These are phyloP conservation scores for Origma solitaria DNA, from an alignment of 2,113 vertebrate genomes.

Conservation along the genomic window DNA sequence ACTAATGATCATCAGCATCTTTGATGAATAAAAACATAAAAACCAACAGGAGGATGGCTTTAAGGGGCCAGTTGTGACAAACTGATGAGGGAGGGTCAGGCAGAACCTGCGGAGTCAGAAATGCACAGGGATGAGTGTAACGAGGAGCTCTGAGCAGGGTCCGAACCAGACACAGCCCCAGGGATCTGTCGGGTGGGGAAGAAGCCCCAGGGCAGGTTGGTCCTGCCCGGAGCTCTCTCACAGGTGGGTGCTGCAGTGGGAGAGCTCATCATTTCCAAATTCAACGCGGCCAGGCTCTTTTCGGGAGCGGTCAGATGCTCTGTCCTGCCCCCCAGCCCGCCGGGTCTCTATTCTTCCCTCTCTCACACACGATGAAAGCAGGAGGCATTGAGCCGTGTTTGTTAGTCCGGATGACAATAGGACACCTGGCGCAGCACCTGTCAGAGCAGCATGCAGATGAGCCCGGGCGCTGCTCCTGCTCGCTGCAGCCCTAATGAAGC, in stretches of 20 bases:
- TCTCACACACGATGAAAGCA: neutral
- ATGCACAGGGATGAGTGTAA: accelerated
- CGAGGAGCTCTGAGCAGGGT: neutral
- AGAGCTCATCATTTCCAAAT: neutral
- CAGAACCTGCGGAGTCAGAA: neutral
- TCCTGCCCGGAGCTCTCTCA: neutral
- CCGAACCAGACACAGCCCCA: neutral
- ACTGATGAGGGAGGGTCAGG: neutral
- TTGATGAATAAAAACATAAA: neutral
- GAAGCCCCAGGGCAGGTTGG: neutral
- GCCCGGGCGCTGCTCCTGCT: conserved; percentile 11
- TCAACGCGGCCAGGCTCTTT: neutral
- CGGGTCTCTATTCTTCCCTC: neutral
- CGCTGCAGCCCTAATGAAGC: neutral
- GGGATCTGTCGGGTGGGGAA: neutral
- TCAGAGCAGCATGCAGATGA: conserved; percentile 57
- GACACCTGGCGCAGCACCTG: conserved; percentile 68
- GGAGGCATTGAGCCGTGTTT: neutral
- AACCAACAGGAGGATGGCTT: neutral
- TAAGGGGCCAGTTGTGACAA: too few species aligned
- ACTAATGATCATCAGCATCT: neutral
- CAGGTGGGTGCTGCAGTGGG: neutral
- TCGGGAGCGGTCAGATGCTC: neutral
- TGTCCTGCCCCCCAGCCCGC: neutral
- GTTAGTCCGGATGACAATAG: conserved; percentile 19